Evolutionary conservation across 2,113 vertebrate species (phyloP), one percentile per base, ranked within the genome.

Genomic region (Osmerus eperlanus): DNA sequence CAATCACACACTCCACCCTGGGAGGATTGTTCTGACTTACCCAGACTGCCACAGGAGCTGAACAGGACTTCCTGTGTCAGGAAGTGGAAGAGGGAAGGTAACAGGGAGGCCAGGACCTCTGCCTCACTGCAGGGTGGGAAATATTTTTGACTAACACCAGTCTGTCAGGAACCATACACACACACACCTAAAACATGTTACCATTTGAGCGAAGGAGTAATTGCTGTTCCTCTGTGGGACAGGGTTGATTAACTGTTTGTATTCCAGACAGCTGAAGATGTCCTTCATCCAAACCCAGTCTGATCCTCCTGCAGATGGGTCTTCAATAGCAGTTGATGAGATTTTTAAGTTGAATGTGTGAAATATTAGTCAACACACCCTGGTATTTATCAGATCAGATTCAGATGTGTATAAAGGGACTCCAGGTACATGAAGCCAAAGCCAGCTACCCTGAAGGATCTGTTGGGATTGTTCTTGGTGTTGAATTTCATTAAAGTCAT

Each of bases 401-500:
- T 85, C 68, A 79, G 71, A 72, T 23, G 60, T 76, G 56, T 29
- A 16, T 68, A 63, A 58, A 70, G 71, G 75, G 62, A 62, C 69
- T 75, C 12, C 19, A 61, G n/a, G 74, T 79, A 76, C 7, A 36
- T 36, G 32, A 36, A 36, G 32, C 32, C 32, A 36, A 7, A 36
- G 32, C 32, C 32, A 36, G 32, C 32, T 82, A 79, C 72, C 84
- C 71, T 77, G 79, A 67, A 63, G 53, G 83, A 72, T 58, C 68
- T 61, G 54, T 72, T 58, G 72, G 51, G 77, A 81, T 61, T 14
- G 74, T 4, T 15, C 21, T 71, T 78, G 28, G 14, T 51, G 71
- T 84, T 85, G 78, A 68, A 78, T 82, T 80, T 74, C 47, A 85
- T 82, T 41, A 67, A 32, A 21, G 72, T 71, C 25, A 56, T 70